Percentiles rank a stretch among this genome's conserved stretches.
Conservation (phyloP, 2,113 vertebrate species). For the Prunella himalayana region DNA sequence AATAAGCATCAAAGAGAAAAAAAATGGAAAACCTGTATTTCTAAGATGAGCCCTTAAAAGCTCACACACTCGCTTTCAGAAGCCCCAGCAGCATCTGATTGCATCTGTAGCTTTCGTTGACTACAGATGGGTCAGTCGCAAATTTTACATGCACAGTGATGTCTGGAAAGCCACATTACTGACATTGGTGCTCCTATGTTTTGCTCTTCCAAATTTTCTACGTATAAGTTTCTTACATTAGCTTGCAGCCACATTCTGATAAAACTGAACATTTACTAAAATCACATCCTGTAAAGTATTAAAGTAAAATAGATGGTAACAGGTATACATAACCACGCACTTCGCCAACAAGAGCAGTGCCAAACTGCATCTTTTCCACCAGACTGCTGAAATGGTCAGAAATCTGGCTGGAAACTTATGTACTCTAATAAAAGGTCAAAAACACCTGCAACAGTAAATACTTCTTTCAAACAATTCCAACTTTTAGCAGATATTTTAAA, state of each 20-base stretch:
- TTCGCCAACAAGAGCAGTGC: neutral
- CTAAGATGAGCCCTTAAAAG: constrained; percentile 16
- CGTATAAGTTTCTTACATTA: neutral
- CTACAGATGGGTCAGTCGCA: neutral
- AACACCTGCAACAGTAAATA: constrained; percentile 34
- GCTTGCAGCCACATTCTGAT: neutral
- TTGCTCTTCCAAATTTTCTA: neutral
- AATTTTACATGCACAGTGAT: neutral
- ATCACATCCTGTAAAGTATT: neutral
- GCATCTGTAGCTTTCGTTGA: neutral
- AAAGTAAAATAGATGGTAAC: neutral
- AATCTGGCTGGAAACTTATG: neutral
- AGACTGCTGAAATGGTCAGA: constrained; percentile 20
- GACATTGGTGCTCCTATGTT: neutral
- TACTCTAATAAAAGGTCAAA: neutral
- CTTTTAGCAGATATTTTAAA: neutral
- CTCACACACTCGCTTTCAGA: neutral
- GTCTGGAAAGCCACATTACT: neutral
- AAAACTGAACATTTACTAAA: constrained; percentile 12
- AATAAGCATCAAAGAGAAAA: constrained; percentile 35
- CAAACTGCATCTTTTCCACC: neutral
- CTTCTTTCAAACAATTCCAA: constrained; percentile 23
- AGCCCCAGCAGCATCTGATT: neutral
- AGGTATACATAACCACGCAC: neutral
- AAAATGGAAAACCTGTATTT: constrained; percentile 11